Conservation (phyloP, 2,113 vertebrate species). For the Prolemur simus region DNA sequence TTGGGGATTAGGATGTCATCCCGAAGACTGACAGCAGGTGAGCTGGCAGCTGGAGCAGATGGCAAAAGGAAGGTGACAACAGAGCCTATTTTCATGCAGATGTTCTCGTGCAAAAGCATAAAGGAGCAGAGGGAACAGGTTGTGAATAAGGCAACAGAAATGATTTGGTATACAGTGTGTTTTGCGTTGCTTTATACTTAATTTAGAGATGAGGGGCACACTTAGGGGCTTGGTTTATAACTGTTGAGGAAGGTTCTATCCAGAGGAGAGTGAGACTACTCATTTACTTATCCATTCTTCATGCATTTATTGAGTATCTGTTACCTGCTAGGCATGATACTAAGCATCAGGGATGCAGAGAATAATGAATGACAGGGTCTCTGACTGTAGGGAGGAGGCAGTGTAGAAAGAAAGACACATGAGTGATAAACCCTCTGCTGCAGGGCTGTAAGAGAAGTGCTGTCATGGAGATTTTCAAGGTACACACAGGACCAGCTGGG, state of each 20-base stretch:
- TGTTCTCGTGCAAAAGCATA: background rate
- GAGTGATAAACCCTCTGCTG: background rate
- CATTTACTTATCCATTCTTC: background rate
- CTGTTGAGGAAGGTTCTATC: background rate
- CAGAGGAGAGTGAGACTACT: background rate
- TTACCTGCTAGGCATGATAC: background rate
- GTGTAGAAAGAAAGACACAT: background rate
- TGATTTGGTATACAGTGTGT: background rate
- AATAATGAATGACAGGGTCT: background rate
- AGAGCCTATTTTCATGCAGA: constrained; percentile 20
- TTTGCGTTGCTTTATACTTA: constrained; percentile 23
- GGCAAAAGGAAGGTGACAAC: constrained; percentile 34
- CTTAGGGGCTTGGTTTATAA: background rate
- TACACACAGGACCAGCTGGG: background rate
- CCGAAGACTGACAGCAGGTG: constrained; percentile 45
- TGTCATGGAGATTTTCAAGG: background rate
- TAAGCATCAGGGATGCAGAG: background rate
- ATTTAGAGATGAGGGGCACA: background rate
- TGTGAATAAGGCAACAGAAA: background rate
- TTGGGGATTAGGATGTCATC: background rate
- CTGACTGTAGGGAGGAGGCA: background rate
- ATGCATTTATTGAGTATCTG: background rate
- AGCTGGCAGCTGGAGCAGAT: constrained; percentile 60
- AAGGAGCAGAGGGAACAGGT: background rate
- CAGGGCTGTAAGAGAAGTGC: background rate